Evolutionary conservation across 2,797 vertebrate genomes (phyloP).

Genomic region (Acanthurus lineatus): DNA sequence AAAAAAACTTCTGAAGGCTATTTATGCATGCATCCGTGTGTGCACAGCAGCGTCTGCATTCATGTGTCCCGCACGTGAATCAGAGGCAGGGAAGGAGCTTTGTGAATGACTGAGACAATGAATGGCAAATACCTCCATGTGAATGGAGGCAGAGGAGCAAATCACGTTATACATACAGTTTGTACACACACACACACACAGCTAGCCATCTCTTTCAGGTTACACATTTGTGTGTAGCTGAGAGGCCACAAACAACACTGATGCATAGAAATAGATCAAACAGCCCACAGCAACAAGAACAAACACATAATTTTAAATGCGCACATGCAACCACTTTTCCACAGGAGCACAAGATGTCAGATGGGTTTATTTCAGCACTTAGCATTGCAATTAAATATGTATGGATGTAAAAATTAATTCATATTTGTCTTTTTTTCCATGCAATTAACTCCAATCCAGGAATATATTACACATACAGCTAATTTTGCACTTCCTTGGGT

Average conservation of each 20-base stretch:
- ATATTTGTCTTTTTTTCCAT: neutral
- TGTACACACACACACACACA: neutral
- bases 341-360: constrained; percentile 12
- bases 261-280: neutral
- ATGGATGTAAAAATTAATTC: neutral
- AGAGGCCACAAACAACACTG: neutral
- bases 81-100: constrained; percentile 24
- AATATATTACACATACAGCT: constrained; percentile 19
- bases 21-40: constrained; percentile 42
- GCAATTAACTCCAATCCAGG: constrained; percentile 22
- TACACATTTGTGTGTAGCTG: constrained; percentile 10
- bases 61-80: constrained; percentile 44
- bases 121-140: constrained; percentile 54
- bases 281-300: neutral
- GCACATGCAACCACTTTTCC: neutral
- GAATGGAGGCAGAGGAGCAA: constrained; percentile 59
- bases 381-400: constrained; percentile 5
- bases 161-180: neutral
- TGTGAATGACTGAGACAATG: constrained; percentile 68
- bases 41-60: constrained; percentile 42
- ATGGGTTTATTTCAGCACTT: constrained; percentile 14
- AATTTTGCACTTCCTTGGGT: constrained; percentile 13
- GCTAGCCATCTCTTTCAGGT: neutral
- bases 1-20: constrained; percentile 57
- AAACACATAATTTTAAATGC: neutral